Evolutionary conservation across 2,888 invertebrate genomes (phyloP), one percentile per base, ranked within the genome.

Genomic region (Eupithecia subfuscata): DNA sequence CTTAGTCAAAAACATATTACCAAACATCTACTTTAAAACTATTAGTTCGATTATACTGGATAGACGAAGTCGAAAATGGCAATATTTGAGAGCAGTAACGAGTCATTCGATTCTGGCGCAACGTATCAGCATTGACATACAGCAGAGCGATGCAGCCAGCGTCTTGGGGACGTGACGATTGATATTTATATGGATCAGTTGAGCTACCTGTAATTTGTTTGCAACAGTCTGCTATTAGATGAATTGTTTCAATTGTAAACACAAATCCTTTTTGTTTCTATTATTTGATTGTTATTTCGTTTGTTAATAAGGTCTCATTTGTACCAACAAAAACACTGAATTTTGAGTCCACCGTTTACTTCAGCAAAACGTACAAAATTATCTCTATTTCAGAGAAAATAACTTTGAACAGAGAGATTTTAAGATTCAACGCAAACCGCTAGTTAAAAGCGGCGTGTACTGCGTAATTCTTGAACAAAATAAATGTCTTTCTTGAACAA

Each of bases 391-490:
- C 34, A 67, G 37, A n/a, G 11, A 43, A 40, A 68, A 43, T 68
- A 68, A 68, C 68, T 68, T 65, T 25, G 6, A 25, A 60, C 60
- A 25, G 60, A 60, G 60, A 60, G 22, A 60, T 60, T 25, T 60
- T 34, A 64, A 64, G 68, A 71, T 71, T 73, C 70, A 70, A 67
- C 45, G 74, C 69, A 77, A 77, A 52, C 70, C 73, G 18, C 70
- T 77, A 72, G 70, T 81, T 77, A 75, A 77, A 45, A 56, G 52
- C 52, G 40, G 69, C 72, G 77, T 75, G 37, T 45, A 56, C 76
- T 71, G 52, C 65, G 79, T 80, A 77, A 78, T 80, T 80, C 78
- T 79, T 78, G 71, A 37, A 78, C 72, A 78, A 74, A 77, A 81
- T 80, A 81, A 80, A 81, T 79, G 37, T 37, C 37, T 37, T 80